Percentiles rank a stretch among this genome's conserved stretches.
These are phyloP conservation scores for Thalassophryne amazonica DNA, from an alignment of 2,797 vertebrate genomes.

Conservation along the genomic window DNA sequence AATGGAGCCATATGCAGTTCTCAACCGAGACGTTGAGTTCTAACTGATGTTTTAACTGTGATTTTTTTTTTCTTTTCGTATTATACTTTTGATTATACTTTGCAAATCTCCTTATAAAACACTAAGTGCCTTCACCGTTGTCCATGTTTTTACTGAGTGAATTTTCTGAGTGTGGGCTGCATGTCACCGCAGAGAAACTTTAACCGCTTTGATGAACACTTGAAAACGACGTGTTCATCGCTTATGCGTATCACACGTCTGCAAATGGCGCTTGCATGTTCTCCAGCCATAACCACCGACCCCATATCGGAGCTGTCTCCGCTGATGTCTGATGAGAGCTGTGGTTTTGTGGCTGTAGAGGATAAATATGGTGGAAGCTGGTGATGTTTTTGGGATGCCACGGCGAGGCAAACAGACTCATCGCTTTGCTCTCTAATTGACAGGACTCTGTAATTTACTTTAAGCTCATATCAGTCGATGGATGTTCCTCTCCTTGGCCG, in stretches of 20 bases:
- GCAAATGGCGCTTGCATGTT: constrained; percentile 43
- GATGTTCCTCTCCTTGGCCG: constrained; percentile 43
- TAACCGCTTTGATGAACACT: constrained; percentile 2
- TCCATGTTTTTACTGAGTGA: constrained; percentile 16
- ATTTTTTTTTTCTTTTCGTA: constrained; percentile 33
- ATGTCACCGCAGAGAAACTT: constrained; percentile 1
- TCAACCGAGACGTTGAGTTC: constrained; percentile 32
- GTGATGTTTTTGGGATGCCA: constrained; percentile 68
- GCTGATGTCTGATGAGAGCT: constrained; percentile 66
- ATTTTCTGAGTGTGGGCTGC: constrained; percentile 1
- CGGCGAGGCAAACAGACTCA: constrained; percentile 65
- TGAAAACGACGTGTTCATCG: constrained; percentile 11
- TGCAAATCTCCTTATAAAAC: constrained; percentile 52
- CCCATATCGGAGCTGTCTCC: constrained; percentile 52
- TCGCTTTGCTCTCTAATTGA: constrained; percentile 68
- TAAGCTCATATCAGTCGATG: constrained; percentile 53
- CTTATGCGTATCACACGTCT: constrained; percentile 42
- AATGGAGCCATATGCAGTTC: constrained; percentile 50
- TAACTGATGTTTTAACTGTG: constrained; percentile 63
- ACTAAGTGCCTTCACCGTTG: constrained; percentile 58
- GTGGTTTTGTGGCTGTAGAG: constrained; percentile 64
- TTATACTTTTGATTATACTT: constrained; percentile 51
- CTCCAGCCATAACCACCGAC: constrained; percentile 46
- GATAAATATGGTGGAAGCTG: constrained; percentile 70
- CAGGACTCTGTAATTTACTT: constrained; percentile 61